These are phyloP conservation scores for Barbus barbus DNA, from an alignment of 2,113 vertebrate species.

Conservation along the genomic window DNA sequence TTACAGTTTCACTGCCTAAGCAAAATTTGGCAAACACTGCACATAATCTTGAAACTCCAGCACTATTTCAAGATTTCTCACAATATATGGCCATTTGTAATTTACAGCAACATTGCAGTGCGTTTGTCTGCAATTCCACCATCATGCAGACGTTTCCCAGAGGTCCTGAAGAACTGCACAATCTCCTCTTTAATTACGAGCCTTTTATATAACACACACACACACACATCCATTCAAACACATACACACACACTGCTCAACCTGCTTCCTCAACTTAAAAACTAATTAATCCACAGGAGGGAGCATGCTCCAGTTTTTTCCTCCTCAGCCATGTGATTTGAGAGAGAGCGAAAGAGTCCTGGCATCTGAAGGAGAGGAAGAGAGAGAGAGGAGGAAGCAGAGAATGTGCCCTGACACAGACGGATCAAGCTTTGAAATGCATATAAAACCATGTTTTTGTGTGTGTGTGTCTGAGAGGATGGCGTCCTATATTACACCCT, in stretches of 20 bases:
- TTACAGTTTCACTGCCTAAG: background rate
- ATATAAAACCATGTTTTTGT: slow-evolving; percentile 3
- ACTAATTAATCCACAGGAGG: slow-evolving; percentile 58
- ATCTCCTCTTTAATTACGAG: slow-evolving; percentile 47
- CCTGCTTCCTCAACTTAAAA: slow-evolving; percentile 53
- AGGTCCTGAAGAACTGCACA: slow-evolving; percentile 38
- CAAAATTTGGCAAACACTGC: background rate
- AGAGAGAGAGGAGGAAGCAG: slow-evolving; percentile 17
- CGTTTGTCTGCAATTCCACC: slow-evolving; percentile 42
- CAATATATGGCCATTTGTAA: background rate
- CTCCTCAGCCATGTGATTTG: slow-evolving; percentile 43
- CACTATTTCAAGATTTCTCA: slow-evolving; percentile 4
- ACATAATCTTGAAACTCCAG: slow-evolving; percentile 7
- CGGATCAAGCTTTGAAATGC: slow-evolving; percentile 20
- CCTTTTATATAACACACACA: slow-evolving; percentile 40
- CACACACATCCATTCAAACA: background rate
- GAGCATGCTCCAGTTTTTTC: slow-evolving; percentile 53
- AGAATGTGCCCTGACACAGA: slow-evolving; percentile 12
- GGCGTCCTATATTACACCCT: background rate
- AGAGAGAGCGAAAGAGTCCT: slow-evolving; percentile 42
- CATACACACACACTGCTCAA: slow-evolving; percentile 10
- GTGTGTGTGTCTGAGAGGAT: background rate
- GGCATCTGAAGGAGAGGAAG: slow-evolving; percentile 26
- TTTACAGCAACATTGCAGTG: background rate
- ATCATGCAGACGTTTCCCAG: slow-evolving; percentile 41